These are phyloP conservation scores for Nemoura dubitans DNA, from an alignment of 2,888 invertebrate species.

Conservation along the genomic window DNA sequence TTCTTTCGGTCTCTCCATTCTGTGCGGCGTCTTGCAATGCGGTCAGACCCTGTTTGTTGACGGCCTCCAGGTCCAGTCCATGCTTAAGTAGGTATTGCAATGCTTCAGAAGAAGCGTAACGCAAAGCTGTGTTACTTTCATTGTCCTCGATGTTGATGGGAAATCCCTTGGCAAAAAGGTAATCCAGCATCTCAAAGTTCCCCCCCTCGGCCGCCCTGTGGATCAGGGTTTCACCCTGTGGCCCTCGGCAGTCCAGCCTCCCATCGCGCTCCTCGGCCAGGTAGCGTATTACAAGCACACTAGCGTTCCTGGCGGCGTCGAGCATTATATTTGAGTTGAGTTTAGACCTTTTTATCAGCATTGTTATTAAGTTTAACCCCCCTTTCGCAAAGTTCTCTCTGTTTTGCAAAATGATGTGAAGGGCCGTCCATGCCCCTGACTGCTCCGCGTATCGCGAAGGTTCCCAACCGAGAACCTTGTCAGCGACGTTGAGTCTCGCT, in stretches of 20 bases:
- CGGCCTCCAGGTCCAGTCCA: neutral
- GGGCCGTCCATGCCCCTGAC: slow-evolving; percentile 33
- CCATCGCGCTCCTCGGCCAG: neutral
- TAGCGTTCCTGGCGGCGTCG: neutral
- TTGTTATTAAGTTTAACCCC: neutral
- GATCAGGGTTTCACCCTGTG: neutral
- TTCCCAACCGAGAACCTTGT: slow-evolving; percentile 42
- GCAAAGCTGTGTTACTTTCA: too few relatives aligned
- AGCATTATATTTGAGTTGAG: neutral
- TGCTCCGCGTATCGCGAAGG: slow-evolving; percentile 42
- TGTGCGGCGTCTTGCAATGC: neutral
- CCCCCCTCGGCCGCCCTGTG: neutral
- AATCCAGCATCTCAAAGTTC: neutral
- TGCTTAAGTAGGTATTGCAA: neutral
- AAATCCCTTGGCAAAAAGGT: neutral
- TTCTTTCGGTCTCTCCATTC: neutral
- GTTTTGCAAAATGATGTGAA: slow-evolving; percentile 27
- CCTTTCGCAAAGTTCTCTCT: neutral
- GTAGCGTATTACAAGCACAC: neutral
- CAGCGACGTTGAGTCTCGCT: slow-evolving; percentile 3
- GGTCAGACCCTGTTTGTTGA: neutral
- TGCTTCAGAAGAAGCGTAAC: too few relatives aligned
- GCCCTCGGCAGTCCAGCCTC: neutral
- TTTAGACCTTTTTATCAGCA: neutral
- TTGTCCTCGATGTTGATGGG: too few relatives aligned